Percentiles rank a stretch among this genome's conserved stretches.
Evolutionary conservation across 2,888 invertebrate genomes (phyloP).

Genomic region (Morinoia aosen): DNA sequence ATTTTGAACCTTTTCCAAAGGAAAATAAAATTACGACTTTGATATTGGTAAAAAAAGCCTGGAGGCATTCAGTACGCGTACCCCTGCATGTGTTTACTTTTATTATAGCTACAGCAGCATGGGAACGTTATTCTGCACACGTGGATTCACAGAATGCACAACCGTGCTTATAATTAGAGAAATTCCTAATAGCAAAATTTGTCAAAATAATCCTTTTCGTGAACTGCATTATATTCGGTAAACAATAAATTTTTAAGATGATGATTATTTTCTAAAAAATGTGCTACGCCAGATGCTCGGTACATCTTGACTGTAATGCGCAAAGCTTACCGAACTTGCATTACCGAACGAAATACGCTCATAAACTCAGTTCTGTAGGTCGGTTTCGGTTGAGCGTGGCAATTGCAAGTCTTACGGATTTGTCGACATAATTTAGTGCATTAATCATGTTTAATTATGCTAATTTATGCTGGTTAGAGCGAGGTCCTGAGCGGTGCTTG

Average conservation of each 20-base stretch:
- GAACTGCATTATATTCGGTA: too few relatives aligned
- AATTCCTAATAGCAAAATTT: too few relatives aligned
- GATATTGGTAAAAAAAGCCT: too few relatives aligned
- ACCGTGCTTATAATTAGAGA: too few relatives aligned
- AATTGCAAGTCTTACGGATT: neutral
- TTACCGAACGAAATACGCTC: neutral
- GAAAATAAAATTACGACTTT: neutral
- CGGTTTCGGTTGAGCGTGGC: neutral
- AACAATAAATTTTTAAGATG: neutral
- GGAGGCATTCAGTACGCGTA: too few relatives aligned
- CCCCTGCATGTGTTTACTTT: too few relatives aligned
- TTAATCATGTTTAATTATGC: neutral
- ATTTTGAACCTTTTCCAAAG: neutral
- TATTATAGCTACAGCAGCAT: too few relatives aligned
- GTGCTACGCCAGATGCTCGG: neutral
- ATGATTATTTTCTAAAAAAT: neutral
- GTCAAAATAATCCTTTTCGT: neutral
- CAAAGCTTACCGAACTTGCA: neutral
- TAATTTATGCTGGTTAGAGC: neutral
- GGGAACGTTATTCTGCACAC: too few relatives aligned
- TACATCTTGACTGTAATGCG: neutral
- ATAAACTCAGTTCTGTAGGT: neutral
- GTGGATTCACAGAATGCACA: too few relatives aligned
- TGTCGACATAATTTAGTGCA: slow-evolving; percentile 12
- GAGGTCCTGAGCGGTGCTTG: neutral